Evolutionary conservation across 2,113 vertebrate genomes (phyloP).

Genomic region (Alosa alosa): DNA sequence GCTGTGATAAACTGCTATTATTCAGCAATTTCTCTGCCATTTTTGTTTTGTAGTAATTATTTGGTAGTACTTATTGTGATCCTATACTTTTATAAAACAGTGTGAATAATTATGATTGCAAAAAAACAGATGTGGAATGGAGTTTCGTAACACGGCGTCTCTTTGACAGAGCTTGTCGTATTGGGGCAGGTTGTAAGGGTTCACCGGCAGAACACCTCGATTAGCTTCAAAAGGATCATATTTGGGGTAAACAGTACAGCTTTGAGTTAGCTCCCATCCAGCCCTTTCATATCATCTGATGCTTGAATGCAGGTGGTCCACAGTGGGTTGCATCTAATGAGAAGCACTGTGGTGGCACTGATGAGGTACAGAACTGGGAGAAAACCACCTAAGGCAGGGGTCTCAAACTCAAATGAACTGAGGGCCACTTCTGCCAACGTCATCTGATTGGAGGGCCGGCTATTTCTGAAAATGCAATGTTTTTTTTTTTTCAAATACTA

Average conservation of each 20-base stretch:
- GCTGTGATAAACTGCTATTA: not conserved
- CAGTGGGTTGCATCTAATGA: constrained; percentile 12
- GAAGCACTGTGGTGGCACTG: constrained; percentile 12
- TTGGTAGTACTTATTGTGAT: not conserved
- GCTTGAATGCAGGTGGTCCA: constrained; percentile 16
- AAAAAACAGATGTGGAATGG: not conserved
- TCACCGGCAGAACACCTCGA: not conserved
- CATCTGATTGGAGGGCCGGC: too few species aligned
- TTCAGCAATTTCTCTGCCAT: not conserved
- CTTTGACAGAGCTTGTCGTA: not conserved
- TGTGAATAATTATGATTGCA: not conserved
- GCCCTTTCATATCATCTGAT: constrained; percentile 5
- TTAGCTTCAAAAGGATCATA: not conserved
- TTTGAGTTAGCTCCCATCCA: not conserved
- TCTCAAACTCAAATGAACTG: too few species aligned
- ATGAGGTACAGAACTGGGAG: not conserved
- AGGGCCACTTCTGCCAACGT: too few species aligned
- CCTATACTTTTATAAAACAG: not conserved
- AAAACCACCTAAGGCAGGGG: not conserved
- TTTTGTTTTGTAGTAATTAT: not conserved
- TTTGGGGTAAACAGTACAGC: not conserved
- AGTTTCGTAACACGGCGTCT: not conserved
- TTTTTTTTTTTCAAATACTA: too few species aligned
- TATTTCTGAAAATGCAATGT: too few species aligned
- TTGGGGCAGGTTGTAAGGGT: not conserved